Conservation (phyloP, 2,797 vertebrate genomes). For the Peromyscus nudipes region DNA sequence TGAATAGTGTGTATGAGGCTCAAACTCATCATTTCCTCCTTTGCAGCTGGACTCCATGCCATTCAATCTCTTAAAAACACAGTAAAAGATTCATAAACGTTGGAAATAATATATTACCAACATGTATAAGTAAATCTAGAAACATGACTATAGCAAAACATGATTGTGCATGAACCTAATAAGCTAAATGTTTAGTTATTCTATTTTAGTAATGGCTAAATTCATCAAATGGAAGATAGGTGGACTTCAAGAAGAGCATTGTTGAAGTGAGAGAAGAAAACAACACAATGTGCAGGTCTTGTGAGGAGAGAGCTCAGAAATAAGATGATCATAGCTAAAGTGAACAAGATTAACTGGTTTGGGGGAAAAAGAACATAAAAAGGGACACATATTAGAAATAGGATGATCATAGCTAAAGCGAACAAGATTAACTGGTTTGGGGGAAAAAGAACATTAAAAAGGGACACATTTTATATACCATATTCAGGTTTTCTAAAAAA, state of each 20-base stretch:
- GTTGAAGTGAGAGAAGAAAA: neutral
- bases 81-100: conserved; percentile 14
- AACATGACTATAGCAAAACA: conserved; percentile 21
- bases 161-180: conserved; percentile 24
- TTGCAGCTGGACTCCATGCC: conserved; percentile 10
- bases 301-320: neutral
- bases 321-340: neutral
- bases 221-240: neutral
- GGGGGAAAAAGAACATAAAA: neutral
- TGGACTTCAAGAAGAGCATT: neutral
- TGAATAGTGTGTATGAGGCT: neutral
- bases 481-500: neutral
- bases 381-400: no score
- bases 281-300: neutral
- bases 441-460: neutral
- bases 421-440: neutral
- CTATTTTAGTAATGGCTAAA: neutral
- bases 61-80: conserved; percentile 31
- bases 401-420: neutral
- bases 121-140: conserved; percentile 16
- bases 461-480: neutral
- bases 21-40: neutral
- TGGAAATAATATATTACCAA: neutral
- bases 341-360: neutral
- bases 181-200: conserved; percentile 26